phyloP scores from a whole-genome alignment of 2,113 vertebrate genomes.

The Varanus komodoensis region DNA sequence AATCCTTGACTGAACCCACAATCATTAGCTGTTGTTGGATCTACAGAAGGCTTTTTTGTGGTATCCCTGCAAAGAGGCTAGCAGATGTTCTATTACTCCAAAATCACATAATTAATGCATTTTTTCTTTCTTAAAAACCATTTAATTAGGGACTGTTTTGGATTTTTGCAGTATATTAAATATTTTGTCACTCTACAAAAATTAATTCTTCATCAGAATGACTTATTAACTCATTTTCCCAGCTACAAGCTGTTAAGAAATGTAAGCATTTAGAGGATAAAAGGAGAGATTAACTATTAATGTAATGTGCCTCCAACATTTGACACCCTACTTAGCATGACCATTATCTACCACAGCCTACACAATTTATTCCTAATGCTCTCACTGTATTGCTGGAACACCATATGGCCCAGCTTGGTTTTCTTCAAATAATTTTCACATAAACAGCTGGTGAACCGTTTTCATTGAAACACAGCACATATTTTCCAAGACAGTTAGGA shows the following conservation, averaged over 20 bases:
- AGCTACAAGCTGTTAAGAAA: conserved; percentile 72
- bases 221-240: conserved; percentile 69
- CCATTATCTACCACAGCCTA: conserved; percentile 79
- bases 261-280: conserved; percentile 74
- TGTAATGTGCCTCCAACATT: conserved; percentile 72
- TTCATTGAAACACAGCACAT: conserved; percentile 81
- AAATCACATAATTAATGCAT: conserved; percentile 2
- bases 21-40: conserved; percentile 21
- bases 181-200: conserved; percentile 69
- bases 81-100: conserved; percentile 23
- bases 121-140: conserved; percentile 24
- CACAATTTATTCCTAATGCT: conserved; percentile 78
- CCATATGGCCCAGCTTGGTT: conserved; percentile 84
- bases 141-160: conserved; percentile 58
- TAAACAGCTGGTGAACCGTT: conserved; percentile 86
- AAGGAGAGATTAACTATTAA: conserved; percentile 82
- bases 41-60: not conserved
- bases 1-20: conserved; percentile 21
- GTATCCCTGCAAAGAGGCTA: not conserved
- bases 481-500: conserved; percentile 81
- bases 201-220: conserved; percentile 68
- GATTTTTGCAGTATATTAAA: conserved; percentile 58
- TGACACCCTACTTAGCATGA: conserved; percentile 81
- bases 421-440: conserved; percentile 85
- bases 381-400: conserved; percentile 67